Evolutionary conservation across 1,140 invertebrate genomes (phyloP).

Genomic region (Hylyphantes graminicola): DNA sequence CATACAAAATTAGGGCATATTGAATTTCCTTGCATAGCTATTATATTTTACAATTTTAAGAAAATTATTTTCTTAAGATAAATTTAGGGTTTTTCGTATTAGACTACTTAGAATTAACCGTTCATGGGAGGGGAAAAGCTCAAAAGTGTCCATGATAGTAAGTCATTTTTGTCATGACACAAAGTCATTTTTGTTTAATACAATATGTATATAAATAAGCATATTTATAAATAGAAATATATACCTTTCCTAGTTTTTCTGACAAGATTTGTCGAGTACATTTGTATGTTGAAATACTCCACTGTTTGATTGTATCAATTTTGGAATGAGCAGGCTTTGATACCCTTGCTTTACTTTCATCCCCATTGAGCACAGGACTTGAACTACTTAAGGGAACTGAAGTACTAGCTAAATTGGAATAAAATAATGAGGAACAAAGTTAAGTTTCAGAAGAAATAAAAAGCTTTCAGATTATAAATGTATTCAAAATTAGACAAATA

Average conservation of each 20-base stretch:
- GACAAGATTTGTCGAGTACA: slow-evolving; percentile 95
- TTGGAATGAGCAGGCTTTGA: slow-evolving; percentile 70
- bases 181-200: not conserved
- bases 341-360: slow-evolving; percentile 44
- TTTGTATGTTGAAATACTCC: slow-evolving; percentile 97
- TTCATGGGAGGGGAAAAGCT: not conserved
- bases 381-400: slow-evolving; percentile 55
- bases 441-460: too few species aligned
- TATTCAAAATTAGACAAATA: too few species aligned
- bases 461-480: too few species aligned
- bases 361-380: slow-evolving; percentile 55
- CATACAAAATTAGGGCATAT: too few species aligned
- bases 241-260: slow-evolving; percentile 89
- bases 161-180: not conserved
- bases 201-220: too few species aligned
- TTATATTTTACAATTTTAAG: too few species aligned
- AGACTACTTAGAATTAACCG: slow-evolving; percentile 2
- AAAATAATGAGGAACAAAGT: not conserved
- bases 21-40: too few species aligned
- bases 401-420: slow-evolving; percentile 32
- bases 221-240: too few species aligned
- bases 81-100: too few species aligned
- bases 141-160: not conserved
- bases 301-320: slow-evolving; percentile 92
- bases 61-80: too few species aligned